Evolutionary conservation across 2,113 vertebrate species (phyloP), one percentile per base, ranked within the genome.

Genomic region (Chlamydotis undulata): DNA sequence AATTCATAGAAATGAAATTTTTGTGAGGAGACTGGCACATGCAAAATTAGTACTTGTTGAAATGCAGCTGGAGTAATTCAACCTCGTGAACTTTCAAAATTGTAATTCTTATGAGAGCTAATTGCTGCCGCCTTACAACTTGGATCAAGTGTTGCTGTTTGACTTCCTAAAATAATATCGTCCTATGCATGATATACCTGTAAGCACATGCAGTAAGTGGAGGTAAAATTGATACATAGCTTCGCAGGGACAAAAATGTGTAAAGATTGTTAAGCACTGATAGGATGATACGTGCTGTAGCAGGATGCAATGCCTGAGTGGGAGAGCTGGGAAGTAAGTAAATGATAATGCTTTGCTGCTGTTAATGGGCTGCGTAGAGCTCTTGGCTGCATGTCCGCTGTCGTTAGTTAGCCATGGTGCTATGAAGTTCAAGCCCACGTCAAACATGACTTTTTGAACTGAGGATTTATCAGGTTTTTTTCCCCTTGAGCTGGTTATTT

Each of bases 1-100:
- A 98, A 98, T 98, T 98, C 98, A 98, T 98, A 97, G 97, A 96
- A 97, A 98, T 98, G 96, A 97, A 97, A 97, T 96, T 96, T 97
- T 98, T 98, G 92, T 93, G 93, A 98, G 93, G 96, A 98, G 90
- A 97, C 94, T 98, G 96, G 89, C 96, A 96, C 96, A 96, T 97
- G 95, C 94, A 97, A 97, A 97, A 98, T 96, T 92, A 90, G 96
- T 97, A 95, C 97, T 97, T 98, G 90, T 96, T 97, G 96, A 98
- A 97, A 97, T 95, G 96, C 95, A 94, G 91, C 95, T 96, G 82
- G 91, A 82, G 90, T 91, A 88, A 96, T 94, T 78, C 75, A 97
- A 95, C 95, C 96, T 96, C 15, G 0, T 96, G 94, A 97, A 97
- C 96, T 97, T 93, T 82, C 1, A 4, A 93, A 97, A 97, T 89